phyloP scores from a whole-genome alignment of 2,797 vertebrate genomes.

The Kryptopterus vitreolus region DNA sequence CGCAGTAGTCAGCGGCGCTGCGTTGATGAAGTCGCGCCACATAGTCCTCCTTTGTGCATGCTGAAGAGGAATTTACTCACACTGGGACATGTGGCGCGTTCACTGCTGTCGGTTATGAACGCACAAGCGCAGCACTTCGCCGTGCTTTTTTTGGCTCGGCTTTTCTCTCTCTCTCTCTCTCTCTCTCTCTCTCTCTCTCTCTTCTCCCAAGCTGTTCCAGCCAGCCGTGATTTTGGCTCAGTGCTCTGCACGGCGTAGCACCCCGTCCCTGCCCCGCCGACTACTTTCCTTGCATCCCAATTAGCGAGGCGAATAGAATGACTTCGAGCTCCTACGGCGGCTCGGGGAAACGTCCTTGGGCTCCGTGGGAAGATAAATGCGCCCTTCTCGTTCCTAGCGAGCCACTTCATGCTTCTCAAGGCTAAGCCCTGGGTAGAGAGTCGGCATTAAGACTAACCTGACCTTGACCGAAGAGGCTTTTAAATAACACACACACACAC shows the following conservation, averaged over 20 bases:
- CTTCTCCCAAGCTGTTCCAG: neutral
- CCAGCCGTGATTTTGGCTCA: constrained; percentile 23
- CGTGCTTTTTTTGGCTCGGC: neutral
- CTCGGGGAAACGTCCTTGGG: constrained; percentile 45
- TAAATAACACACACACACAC: too few species aligned
- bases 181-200: too few species aligned
- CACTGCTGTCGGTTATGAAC: neutral
- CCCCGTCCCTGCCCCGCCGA: constrained; percentile 4
- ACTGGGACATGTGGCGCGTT: neutral
- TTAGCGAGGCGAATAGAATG: constrained; percentile 26
- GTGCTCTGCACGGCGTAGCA: neutral
- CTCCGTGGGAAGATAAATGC: constrained; percentile 40
- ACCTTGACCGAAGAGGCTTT: constrained; percentile 77
- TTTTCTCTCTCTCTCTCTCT: too few species aligned
- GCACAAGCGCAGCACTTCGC: neutral
- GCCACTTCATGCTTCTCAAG: constrained; percentile 45
- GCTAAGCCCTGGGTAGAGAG: constrained; percentile 44
- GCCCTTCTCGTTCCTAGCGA: constrained; percentile 24
- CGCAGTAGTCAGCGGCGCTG: constrained; percentile 33
- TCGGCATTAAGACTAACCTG: constrained; percentile 64
- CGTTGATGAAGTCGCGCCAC: constrained; percentile 46
- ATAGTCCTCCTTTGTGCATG: constrained; percentile 31
- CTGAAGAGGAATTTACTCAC: constrained; percentile 20
- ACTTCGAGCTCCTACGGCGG: constrained; percentile 33
- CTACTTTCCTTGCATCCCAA: constrained; percentile 44